These are phyloP conservation scores for Lacerta bilineata DNA, from an alignment of 2,797 vertebrate genomes.

Conservation along the genomic window DNA sequence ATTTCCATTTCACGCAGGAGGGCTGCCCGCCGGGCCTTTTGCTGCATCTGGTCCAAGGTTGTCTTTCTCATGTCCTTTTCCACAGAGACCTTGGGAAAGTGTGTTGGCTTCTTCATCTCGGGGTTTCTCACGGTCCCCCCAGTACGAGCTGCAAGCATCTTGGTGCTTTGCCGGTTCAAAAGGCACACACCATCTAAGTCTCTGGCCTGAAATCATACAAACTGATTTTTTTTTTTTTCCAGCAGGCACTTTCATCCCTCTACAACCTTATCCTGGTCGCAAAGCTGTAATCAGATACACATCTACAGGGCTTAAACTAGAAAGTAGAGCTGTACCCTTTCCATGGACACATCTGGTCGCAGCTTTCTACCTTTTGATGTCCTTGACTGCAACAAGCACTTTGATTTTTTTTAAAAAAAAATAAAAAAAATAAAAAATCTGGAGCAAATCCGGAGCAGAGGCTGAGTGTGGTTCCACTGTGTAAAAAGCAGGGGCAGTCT, in stretches of 20 bases:
- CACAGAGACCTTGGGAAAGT: constrained; percentile 81
- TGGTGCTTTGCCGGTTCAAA: neutral
- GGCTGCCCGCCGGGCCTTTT: constrained; percentile 80
- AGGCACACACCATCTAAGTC: constrained; percentile 29
- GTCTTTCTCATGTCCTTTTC: constrained; percentile 82
- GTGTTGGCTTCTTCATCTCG: constrained; percentile 86
- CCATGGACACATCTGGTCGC: constrained; percentile 62
- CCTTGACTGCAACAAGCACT: neutral
- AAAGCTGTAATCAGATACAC: constrained; percentile 90
- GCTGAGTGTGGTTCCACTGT: neutral
- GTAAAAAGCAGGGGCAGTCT: neutral
- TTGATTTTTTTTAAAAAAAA: neutral
- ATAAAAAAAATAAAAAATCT: too few species aligned
- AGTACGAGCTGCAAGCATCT: constrained; percentile 90
- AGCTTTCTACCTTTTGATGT: constrained; percentile 18
- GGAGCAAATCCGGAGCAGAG: neutral
- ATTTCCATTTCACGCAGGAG: constrained; percentile 91
- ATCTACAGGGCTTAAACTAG: constrained; percentile 73
- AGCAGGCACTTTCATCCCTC: constrained; percentile 70
- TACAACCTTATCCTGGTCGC: constrained; percentile 83
- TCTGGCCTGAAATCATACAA: constrained; percentile 64
- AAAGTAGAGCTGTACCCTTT: constrained; percentile 68
- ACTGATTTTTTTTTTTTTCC: constrained; percentile 66
- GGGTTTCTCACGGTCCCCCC: constrained; percentile 76
- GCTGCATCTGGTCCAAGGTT: constrained; percentile 75